Evolutionary conservation across 1,140 invertebrate genomes (phyloP).

Genomic region (Macrobrachium rosenbergii): DNA sequence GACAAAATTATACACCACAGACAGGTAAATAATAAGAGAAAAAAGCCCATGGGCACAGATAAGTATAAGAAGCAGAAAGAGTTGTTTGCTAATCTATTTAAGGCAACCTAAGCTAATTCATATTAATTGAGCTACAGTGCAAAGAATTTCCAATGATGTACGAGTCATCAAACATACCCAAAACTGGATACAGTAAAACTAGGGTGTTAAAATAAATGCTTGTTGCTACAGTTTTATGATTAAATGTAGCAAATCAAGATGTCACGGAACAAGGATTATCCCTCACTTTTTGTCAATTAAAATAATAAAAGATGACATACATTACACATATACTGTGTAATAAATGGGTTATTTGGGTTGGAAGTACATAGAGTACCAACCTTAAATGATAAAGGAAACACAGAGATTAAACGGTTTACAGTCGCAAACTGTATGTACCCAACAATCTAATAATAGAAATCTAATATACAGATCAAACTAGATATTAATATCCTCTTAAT

Average conservation of each 20-base stretch:
- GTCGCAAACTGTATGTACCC: slow-evolving; percentile 12
- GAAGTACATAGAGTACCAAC: too few species aligned
- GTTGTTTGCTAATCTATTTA: slow-evolving; percentile 2
- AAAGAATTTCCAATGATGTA: slow-evolving; percentile 53
- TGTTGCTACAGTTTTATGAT: slow-evolving; percentile 36
- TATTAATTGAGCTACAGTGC: slow-evolving; percentile 61
- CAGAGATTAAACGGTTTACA: too few species aligned
- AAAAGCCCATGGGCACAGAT: too few species aligned
- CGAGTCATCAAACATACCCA: slow-evolving; percentile 48
- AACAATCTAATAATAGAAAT: slow-evolving; percentile 3
- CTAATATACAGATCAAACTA: slow-evolving; percentile 8
- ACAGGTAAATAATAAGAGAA: too few species aligned
- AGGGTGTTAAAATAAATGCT: slow-evolving; percentile 42
- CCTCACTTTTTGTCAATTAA: too few species aligned
- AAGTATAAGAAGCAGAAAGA: too few species aligned
- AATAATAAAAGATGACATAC: too few species aligned
- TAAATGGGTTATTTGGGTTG: too few species aligned
- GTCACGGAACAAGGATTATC: slow-evolving; percentile 26
- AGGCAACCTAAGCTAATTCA: slow-evolving; percentile 51
- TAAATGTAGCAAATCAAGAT: slow-evolving; percentile 20
- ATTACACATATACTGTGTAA: too few species aligned
- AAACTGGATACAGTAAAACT: slow-evolving; percentile 47
- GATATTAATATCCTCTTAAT: slow-evolving; percentile 24
- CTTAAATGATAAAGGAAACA: too few species aligned
- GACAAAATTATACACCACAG: too few species aligned